A percentile compares a stretch with the other conserved stretches of the same genome.
These are phyloP conservation scores for Bergia sp. DNA, from an alignment of 92 coral and sea anemone genomes.

Conservation along the genomic window DNA sequence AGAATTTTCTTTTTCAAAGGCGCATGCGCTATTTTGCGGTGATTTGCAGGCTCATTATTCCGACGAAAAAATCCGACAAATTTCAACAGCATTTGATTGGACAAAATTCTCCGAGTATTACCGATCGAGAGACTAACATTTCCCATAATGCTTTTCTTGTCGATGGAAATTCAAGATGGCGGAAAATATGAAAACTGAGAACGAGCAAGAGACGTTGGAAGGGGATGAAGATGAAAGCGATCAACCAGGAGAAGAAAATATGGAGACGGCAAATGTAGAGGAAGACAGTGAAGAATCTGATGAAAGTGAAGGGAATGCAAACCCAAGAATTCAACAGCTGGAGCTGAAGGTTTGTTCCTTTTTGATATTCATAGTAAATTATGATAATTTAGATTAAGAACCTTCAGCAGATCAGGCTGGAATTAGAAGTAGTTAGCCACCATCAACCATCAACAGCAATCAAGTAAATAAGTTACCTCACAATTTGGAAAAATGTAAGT, in stretches of 20 bases:
- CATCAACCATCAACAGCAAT: too few species aligned
- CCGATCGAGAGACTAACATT: not conserved
- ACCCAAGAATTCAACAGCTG: constrained; percentile 79
- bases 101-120: not conserved
- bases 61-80: not conserved
- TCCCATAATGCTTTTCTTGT: constrained; percentile 22
- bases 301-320: constrained; percentile 61
- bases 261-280: constrained; percentile 51
- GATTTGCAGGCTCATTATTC: not conserved
- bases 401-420: too few species aligned
- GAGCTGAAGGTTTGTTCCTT: constrained; percentile 66
- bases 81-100: not conserved
- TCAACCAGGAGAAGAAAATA: constrained; percentile 46
- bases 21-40: constrained; percentile 31
- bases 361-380: too few species aligned
- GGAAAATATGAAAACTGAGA: constrained; percentile 82
- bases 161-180: constrained; percentile 72
- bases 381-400: too few species aligned
- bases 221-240: constrained; percentile 47
- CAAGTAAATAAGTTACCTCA: too few species aligned
- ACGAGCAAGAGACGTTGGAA: constrained; percentile 47
- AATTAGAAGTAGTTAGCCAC: too few species aligned
- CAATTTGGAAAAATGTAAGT: too few species aligned
- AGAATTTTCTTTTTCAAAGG: not conserved
- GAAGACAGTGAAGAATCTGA: constrained; percentile 71